Conservation (phyloP, 2,797 vertebrate genomes). For the Euthynnus affinis region DNA sequence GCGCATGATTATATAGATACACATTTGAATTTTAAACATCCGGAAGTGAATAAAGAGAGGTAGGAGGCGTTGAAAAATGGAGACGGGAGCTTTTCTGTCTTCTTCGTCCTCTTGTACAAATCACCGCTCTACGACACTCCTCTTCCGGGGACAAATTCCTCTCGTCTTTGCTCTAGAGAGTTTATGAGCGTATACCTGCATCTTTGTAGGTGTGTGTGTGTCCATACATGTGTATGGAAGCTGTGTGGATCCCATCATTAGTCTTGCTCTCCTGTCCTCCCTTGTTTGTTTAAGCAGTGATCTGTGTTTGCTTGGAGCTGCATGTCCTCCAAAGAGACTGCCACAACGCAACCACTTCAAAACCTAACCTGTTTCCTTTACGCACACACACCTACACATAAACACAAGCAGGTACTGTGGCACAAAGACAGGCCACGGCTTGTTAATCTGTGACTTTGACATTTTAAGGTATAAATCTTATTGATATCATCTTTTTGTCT, state of each 20-base stretch:
- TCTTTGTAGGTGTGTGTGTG: constrained; percentile 44
- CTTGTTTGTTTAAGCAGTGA: constrained; percentile 91
- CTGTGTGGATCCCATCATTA: constrained; percentile 91
- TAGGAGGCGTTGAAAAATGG: not conserved
- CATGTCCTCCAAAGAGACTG: constrained; percentile 75
- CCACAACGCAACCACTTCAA: constrained; percentile 73
- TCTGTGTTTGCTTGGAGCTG: constrained; percentile 87
- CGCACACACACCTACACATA: constrained; percentile 50
- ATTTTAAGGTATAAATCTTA: constrained; percentile 30
- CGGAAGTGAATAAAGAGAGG: constrained; percentile 4
- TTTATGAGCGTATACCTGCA: constrained; percentile 59
- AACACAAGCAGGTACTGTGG: constrained; percentile 45
- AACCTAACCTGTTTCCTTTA: constrained; percentile 60
- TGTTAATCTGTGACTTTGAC: constrained; percentile 69
- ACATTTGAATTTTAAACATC: constrained; percentile 7
- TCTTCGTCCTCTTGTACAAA: constrained; percentile 48
- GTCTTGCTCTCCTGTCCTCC: constrained; percentile 93
- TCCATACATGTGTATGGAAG: constrained; percentile 73
- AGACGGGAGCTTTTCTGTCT: constrained; percentile 14
- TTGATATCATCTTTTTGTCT: constrained; percentile 9
- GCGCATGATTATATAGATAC: not conserved
- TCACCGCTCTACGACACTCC: constrained; percentile 59
- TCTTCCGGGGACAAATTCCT: constrained; percentile 76
- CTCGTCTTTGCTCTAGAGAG: constrained; percentile 63
- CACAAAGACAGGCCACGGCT: constrained; percentile 59